phyloP scores from a whole-genome alignment of 2,113 vertebrate genomes.

The Tamias sibiricus region DNA sequence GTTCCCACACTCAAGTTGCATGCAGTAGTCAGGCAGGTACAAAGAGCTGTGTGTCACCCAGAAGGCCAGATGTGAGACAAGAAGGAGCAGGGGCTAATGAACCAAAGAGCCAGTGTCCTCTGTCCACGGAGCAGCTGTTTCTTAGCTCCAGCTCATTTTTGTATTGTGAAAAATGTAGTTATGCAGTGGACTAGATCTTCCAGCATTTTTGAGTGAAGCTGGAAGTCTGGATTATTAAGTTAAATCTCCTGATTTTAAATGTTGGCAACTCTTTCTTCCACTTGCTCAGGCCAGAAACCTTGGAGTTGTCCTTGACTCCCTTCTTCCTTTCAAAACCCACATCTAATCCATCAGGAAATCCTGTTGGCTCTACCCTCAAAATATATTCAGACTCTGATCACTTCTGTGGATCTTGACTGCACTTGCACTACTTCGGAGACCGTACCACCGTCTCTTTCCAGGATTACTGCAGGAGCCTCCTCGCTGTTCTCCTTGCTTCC shows the following conservation, averaged over 20 bases:
- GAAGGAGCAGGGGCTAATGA: background rate
- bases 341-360: constrained; percentile 62
- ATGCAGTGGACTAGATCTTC: background rate
- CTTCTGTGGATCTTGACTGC: background rate
- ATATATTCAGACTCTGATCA: background rate
- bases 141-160: background rate
- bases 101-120: background rate
- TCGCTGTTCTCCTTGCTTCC: background rate
- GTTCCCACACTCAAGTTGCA: background rate
- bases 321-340: constrained; percentile 54
- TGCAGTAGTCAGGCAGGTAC: background rate
- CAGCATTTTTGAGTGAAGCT: constrained; percentile 49
- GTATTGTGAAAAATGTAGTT: constrained; percentile 37
- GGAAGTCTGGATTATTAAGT: constrained; percentile 60
- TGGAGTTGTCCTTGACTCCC: constrained; percentile 39
- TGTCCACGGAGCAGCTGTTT: background rate
- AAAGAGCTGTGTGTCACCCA: background rate
- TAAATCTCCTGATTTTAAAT: constrained; percentile 53
- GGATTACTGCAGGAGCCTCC: background rate
- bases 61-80: background rate
- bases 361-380: constrained; percentile 48
- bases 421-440: background rate
- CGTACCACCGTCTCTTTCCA: background rate
- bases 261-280: constrained; percentile 52
- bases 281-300: constrained; percentile 49